Base-by-base conservation (phyloP, 2,888 invertebrate genomes). In the Folsomia manolachei region DNA sequence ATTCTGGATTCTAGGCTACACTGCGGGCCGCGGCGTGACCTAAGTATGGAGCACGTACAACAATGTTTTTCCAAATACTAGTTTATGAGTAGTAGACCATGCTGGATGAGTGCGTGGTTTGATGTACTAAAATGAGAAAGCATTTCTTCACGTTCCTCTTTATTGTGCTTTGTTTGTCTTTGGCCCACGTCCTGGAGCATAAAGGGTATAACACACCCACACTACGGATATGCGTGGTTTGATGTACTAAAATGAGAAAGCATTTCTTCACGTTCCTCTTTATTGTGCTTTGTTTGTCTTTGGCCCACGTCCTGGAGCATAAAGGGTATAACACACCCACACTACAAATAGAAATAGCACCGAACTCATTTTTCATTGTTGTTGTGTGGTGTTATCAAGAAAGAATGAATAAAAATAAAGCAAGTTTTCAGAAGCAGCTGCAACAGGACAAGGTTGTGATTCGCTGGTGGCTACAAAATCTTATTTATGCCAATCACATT, bases 401-500 rank as follows among this genome's bases (percentile, higher is more conserved):
- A 62, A 25, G 24, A 23, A 62, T 21, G 62, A 39, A 14, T n/a
- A n/a, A n/a, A 21, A 62, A 62, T 24, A 64, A 66, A 66, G 51
- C 66, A 39, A 39, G 66, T 66, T 63, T 26, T 26, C 63, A n/a
- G 23, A 39, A 21, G 51, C n/a, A n/a, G n/a, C n/a, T n/a, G n/a
- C n/a, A 66, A 23, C 14, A 18, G 7, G 23, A 52, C 24, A 27
- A 66, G 21, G 19, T 66, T 39, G 66, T 66, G 66, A 66, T 39
- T 51, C 27, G 66, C 66, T 66, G 51, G 24, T 24, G 52, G 66
- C 66, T 24, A 51, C 23, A 66, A 66, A 66, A 66, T 66, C 66
- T 51, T n/a, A n/a, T n/a, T 39, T 66, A 66, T 27, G 66, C 66
- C 51, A 66, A 66, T 18, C 64, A 64, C 64, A 64, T 64, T 64